Percentiles rank a stretch among this genome's conserved stretches.
These are phyloP conservation scores for Euthynnus affinis DNA, from an alignment of 2,797 vertebrate species.

Conservation along the genomic window DNA sequence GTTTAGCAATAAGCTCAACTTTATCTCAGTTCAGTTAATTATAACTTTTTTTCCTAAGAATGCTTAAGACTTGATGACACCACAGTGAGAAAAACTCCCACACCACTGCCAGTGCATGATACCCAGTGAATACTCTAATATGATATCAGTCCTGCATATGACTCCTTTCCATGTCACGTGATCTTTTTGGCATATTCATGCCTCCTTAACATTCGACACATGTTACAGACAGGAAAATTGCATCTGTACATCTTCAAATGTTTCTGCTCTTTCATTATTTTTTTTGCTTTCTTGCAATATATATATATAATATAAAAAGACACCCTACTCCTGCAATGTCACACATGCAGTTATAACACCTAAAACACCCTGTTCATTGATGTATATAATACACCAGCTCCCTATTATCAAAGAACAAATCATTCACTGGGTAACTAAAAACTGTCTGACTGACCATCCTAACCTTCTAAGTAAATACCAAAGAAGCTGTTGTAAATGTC, in stretches of 20 bases:
- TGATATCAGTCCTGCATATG: constrained; percentile 36
- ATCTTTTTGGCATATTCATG: constrained; percentile 2
- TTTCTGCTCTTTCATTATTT: constrained; percentile 6
- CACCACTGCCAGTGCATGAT: constrained; percentile 25
- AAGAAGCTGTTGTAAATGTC: constrained; percentile 85
- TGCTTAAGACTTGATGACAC: constrained; percentile 60
- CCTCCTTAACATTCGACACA: not conserved
- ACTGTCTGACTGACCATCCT: constrained; percentile 77
- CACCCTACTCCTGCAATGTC: not conserved
- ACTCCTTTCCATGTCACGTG: constrained; percentile 10
- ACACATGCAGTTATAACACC: too few relatives aligned
- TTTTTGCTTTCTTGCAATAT: not conserved
- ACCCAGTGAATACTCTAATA: constrained; percentile 43
- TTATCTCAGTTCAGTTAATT: constrained; percentile 78
- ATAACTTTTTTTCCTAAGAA: constrained; percentile 61
- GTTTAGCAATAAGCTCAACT: constrained; percentile 72
- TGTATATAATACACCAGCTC: constrained; percentile 45
- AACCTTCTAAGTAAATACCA: constrained; percentile 88
- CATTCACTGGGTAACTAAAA: constrained; percentile 69
- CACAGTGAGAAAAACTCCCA: constrained; percentile 34
- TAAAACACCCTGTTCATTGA: constrained; percentile 31
- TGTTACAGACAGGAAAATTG: not conserved
- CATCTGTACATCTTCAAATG: not conserved
- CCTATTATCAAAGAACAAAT: constrained; percentile 65
- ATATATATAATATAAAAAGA: not conserved